Conservation (phyloP, 1,140 invertebrate genomes). For the Brachionus rotundiformis region DNA sequence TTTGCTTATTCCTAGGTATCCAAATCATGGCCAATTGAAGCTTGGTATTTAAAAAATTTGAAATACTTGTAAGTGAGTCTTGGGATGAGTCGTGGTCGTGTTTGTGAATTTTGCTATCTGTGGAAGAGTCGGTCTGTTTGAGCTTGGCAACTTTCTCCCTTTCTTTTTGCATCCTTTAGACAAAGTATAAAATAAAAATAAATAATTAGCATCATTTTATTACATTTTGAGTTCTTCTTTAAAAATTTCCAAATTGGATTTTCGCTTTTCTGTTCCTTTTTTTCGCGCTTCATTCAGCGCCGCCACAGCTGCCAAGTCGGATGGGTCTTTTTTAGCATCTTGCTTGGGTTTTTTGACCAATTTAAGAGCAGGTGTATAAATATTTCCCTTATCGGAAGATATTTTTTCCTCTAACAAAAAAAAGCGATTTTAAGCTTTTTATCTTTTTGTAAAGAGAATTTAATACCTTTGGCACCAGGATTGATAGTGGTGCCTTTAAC, state of each 20-base stretch:
- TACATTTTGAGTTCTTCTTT: conserved; percentile 73
- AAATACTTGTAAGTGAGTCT: neutral
- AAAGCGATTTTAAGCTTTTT: neutral
- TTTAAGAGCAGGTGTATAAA: conserved; percentile 68
- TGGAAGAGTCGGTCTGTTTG: neutral
- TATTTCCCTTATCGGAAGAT: conserved; percentile 71
- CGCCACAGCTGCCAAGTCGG: conserved; percentile 4
- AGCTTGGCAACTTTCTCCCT: conserved; percentile 2
- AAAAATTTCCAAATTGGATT: conserved; percentile 93
- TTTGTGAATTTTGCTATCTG: neutral
- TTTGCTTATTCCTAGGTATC: too few species aligned
- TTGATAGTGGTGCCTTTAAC: conserved; percentile 94
- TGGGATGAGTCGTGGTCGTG: conserved; percentile 12
- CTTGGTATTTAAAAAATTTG: neutral
- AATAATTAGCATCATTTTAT: too few species aligned
- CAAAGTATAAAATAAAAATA: conserved; percentile 22
- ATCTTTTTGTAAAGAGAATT: too few species aligned
- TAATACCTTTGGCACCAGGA: conserved; percentile 66
- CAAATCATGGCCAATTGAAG: too few species aligned
- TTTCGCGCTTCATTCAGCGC: conserved; percentile 70
- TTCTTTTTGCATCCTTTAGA: conserved; percentile 53
- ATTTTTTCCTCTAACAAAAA: neutral
- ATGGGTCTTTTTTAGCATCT: conserved; percentile 53
- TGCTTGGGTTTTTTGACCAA: conserved; percentile 32
- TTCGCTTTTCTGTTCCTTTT: conserved; percentile 77